These are phyloP conservation scores for Dugesia japonica DNA, from an alignment of 2,888 invertebrate species.

Conservation along the genomic window DNA sequence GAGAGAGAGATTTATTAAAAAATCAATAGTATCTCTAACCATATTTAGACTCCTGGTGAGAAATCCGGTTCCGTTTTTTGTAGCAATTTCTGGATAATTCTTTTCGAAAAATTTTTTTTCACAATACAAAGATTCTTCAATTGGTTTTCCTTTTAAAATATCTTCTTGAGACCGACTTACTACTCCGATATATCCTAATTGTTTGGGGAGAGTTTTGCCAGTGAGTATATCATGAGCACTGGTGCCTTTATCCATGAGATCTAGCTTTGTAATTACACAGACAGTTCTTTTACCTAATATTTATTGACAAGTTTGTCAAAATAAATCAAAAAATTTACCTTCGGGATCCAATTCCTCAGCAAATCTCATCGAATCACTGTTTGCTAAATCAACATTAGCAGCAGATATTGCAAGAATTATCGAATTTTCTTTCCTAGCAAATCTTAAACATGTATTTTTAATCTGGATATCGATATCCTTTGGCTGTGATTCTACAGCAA, in stretches of 20 bases:
- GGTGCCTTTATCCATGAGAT: conserved; percentile 98
- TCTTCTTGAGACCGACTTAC: conserved; percentile 95
- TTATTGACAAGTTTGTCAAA: no score
- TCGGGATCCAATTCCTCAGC: conserved; percentile 83
- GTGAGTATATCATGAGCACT: conserved; percentile 96
- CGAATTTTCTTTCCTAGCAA: conserved; percentile 41
- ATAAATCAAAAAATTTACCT: conserved; percentile 33
- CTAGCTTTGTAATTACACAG: conserved; percentile 92
- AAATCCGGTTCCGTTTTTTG: conserved; percentile 83
- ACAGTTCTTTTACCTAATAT: conserved; percentile 61
- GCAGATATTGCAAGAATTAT: conserved; percentile 47
- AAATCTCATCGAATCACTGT: conserved; percentile 64
- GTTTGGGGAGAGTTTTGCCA: conserved; percentile 91
- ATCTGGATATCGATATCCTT: conserved; percentile 36
- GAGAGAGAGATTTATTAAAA: no score
- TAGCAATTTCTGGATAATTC: conserved; percentile 89
- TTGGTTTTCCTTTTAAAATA: conserved; percentile 69
- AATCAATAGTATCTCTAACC: no score
- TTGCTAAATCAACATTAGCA: conserved; percentile 43
- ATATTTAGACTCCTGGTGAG: conserved; percentile 88
- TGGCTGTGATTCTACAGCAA: conserved; percentile 37
- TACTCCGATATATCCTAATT: conserved; percentile 92
- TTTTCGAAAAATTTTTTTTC: conserved; percentile 82
- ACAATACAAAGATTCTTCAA: conserved; percentile 70
- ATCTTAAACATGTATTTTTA: conserved; percentile 36